Conservation (phyloP, 2,797 vertebrate species). For the Zenarchopterus dispar region DNA sequence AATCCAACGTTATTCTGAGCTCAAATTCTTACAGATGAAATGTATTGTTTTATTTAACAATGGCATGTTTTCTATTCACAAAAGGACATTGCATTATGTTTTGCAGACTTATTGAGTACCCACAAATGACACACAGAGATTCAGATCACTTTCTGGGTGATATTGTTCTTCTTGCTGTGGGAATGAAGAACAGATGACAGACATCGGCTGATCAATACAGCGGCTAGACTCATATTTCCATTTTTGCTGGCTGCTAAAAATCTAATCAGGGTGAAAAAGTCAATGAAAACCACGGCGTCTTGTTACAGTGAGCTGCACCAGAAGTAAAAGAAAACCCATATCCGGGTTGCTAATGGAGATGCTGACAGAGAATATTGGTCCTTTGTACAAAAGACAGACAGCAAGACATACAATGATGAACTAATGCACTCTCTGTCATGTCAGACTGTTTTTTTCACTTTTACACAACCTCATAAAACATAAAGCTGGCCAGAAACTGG, state of each 20-base stretch:
- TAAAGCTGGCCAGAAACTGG: not conserved
- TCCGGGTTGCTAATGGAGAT: not conserved
- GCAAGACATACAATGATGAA: not conserved
- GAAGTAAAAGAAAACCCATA: not conserved
- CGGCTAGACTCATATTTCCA: not conserved
- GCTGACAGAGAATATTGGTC: not conserved
- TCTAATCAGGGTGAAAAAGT: constrained; percentile 5
- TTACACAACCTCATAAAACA: not conserved
- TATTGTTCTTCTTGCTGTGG: constrained; percentile 1
- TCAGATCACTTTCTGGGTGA: not conserved
- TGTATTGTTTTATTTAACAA: too few species aligned
- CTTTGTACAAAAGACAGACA: constrained; percentile 5
- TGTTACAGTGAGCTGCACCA: not conserved
- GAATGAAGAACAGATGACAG: constrained; percentile 24
- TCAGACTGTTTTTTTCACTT: not conserved
- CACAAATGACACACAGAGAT: not conserved
- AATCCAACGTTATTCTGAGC: too few species aligned
- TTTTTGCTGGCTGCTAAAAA: constrained; percentile 17
- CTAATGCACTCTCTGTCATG: not conserved
- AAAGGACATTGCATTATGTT: not conserved
- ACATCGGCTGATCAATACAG: constrained; percentile 28
- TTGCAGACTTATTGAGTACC: too few species aligned
- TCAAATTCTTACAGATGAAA: not conserved
- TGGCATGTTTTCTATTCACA: not conserved
- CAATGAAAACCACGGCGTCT: constrained; percentile 14